These are phyloP conservation scores for Corvus moneduloides DNA, from an alignment of 2,113 vertebrate species.

Conservation along the genomic window DNA sequence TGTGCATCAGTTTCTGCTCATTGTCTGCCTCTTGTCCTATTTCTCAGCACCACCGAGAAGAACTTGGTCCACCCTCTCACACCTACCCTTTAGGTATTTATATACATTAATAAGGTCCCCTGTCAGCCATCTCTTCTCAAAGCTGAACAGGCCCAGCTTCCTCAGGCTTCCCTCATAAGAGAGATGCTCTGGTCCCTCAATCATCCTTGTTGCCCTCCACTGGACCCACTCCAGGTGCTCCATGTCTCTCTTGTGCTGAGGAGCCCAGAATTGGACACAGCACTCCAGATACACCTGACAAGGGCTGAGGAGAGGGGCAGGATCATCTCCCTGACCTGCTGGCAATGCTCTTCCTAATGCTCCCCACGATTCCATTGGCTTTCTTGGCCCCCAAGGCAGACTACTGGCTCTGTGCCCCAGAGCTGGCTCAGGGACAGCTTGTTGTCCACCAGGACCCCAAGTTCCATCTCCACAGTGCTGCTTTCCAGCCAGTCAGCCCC, in stretches of 20 bases:
- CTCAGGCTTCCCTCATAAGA: background rate
- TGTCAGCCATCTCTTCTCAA: background rate
- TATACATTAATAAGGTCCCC: background rate
- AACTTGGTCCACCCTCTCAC: background rate
- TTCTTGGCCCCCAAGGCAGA: background rate
- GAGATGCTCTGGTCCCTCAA: background rate
- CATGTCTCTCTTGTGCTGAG: background rate
- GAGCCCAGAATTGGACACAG: background rate
- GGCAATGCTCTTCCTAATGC: background rate
- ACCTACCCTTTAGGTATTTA: background rate
- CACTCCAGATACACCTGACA: background rate
- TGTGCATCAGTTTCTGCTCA: background rate
- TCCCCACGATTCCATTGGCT: background rate
- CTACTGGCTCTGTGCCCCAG: background rate
- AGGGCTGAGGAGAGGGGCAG: background rate
- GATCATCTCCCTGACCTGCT: background rate
- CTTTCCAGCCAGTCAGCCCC: background rate
- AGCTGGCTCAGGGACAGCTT: background rate
- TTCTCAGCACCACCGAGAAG: background rate
- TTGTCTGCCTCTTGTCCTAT: background rate
- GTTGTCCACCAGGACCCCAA: background rate
- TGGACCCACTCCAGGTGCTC: fast-evolving
- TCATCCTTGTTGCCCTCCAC: background rate
- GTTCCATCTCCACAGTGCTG: background rate
- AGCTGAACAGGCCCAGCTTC: background rate